Evolutionary conservation across 1,140 invertebrate genomes (phyloP), one percentile per base, ranked within the genome.

Genomic region (Drosophila jambulina): DNA sequence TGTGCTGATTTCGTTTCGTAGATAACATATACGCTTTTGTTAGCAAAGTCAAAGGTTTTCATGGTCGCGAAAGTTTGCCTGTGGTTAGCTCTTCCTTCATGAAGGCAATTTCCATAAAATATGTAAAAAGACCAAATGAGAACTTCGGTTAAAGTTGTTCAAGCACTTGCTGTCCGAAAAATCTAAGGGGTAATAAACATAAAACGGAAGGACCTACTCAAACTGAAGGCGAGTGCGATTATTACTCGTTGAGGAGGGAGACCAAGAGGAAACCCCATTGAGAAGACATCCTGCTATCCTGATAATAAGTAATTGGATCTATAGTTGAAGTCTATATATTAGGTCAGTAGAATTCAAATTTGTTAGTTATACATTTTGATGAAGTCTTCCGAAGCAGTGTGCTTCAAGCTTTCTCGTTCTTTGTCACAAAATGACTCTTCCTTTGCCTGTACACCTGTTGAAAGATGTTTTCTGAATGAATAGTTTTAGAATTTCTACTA

Each of bases 21-120:
- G 46, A 45, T 76, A 68, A 53, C 51, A 53, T 36, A 60, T 46
- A 68, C 63, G 32, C 34, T 53, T 71, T 86, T 79, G 67, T 82
- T 86, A 76, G 70, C 82, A 86, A 86, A 69, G 67, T 79, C 72
- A 74, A 75, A 25, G 62, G 38, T 46, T 62, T 86, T 82, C 72
- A 79, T 86, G 70, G 62, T 71, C 60, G 51, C 27, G 21, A 63
- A 80, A 83, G 54, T 48, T 53, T 65, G 38, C 38, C 62, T 34
- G 57, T 65, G 43, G 51, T 54, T 54, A 54, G 53, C 53, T 38
- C 40, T 36, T 42, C 48, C 59, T 53, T 70, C 71, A 53, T 43
- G 58, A 23, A 32, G 40, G 60, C 53, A 49, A 82, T 82, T 86
- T 80, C 59, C 75, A 86, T 74, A 72, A 80, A 61, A 59, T 65